Conservation (phyloP, 1,140 invertebrate genomes). For the Tetraneura akinire region DNA sequence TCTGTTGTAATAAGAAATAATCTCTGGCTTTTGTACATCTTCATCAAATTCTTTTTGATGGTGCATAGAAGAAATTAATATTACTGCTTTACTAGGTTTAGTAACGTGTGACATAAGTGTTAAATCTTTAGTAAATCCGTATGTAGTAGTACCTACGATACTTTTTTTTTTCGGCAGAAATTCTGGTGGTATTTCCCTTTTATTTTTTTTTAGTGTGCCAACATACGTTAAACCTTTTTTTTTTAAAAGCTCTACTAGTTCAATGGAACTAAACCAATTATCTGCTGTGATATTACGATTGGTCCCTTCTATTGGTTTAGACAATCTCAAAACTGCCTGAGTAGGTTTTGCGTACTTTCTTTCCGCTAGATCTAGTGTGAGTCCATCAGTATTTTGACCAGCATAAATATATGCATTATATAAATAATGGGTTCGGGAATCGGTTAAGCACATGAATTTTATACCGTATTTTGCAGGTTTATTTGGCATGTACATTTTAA, state of each 20-base stretch:
- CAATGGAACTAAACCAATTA: constrained; percentile 58
- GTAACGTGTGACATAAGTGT: constrained; percentile 51
- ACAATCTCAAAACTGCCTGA: constrained; percentile 51
- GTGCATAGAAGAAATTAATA: constrained; percentile 57
- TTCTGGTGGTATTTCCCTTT: constrained; percentile 52
- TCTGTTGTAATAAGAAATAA: constrained; percentile 56
- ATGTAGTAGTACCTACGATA: neutral
- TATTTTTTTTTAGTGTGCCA: constrained; percentile 53
- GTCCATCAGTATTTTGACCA: constrained; percentile 55
- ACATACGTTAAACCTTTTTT: constrained; percentile 51
- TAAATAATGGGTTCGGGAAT: constrained; percentile 56
- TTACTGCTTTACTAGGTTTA: constrained; percentile 56
- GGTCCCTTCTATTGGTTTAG: constrained; percentile 54
- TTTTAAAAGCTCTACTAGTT: constrained; percentile 57
- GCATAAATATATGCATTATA: constrained; percentile 56
- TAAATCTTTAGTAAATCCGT: constrained; percentile 41
- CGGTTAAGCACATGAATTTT: constrained; percentile 57
- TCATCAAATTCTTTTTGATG: constrained; percentile 53
- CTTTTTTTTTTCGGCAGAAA: constrained; percentile 33
- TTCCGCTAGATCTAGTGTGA: constrained; percentile 54
- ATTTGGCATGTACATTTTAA: constrained; percentile 58
- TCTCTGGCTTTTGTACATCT: constrained; percentile 55
- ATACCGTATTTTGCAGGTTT: constrained; percentile 61
- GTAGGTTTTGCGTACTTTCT: constrained; percentile 21
- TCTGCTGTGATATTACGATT: constrained; percentile 57